Evolutionary conservation across 2,797 vertebrate genomes (phyloP), one percentile per base, ranked within the genome.

Genomic region (Bufotes viridis): DNA sequence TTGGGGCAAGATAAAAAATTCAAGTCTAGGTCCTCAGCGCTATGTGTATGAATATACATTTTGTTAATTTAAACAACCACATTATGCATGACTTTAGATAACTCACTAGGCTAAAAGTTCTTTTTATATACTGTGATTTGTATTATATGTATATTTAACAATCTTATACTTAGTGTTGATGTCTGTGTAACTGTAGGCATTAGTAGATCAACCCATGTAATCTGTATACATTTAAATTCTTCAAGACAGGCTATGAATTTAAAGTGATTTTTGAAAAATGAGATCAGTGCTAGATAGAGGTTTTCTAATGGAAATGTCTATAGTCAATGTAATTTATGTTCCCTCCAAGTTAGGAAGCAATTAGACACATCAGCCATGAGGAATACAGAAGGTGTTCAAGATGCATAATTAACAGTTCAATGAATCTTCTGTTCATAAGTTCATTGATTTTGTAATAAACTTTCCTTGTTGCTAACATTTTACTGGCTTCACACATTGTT

Each of bases 251-350:
- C 78, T 67, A 67, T 88, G 24, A 82, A 92, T 89, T 87, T 53
- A 91, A 89, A 74, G 69, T 92, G 87, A 91, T 92, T 90, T 72
- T 91, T 91, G 88, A 91, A 91, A 88, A 92, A 93, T 79, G 82
- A 69, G 74, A 88, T 90, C 51, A 85, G 89, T 76, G 34, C 26
- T 63, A 7, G 84, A 51, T 80, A 80, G 90, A 74, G 80, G 60
- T 84, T 76, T 82, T 92, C 85, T 92, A 92, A 91, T 91, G 93
- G 90, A 69, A 91, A 15, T 90, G 58, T 89, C 91, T 92, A 92
- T 91, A 92, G 92, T 92, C 91, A 87, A 91, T 93, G 81, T 90
- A 91, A 90, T 84, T 92, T 83, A 89, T 87, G 53, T 90, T 88
- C 85, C 79, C 61, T 90, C 20, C 90, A 84, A 91, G 90, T 91